Conservation (phyloP, 2,797 vertebrate species). For the Peromyscus eremicus region DNA sequence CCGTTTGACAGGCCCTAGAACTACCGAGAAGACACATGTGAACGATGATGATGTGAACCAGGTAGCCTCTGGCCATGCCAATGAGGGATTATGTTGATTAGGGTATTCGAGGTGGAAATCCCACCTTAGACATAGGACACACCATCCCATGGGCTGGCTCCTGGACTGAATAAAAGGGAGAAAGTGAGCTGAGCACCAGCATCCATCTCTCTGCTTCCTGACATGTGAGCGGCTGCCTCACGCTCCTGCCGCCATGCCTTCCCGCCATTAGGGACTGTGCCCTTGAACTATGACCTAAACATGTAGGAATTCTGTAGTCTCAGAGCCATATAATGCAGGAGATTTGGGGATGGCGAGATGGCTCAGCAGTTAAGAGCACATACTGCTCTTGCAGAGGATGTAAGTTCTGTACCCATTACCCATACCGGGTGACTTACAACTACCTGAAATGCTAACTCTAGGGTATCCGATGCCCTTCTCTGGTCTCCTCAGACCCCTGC, state of each 20-base stretch:
- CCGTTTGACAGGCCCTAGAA: neutral
- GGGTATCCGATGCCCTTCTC: neutral
- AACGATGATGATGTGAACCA: neutral
- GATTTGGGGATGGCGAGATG: neutral
- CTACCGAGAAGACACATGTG: neutral
- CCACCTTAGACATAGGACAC: neutral
- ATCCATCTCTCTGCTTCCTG: neutral
- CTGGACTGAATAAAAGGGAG: neutral
- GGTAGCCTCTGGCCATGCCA: neutral
- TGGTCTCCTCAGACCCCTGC: neutral
- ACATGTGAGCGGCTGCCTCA: neutral
- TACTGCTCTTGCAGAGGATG: neutral
- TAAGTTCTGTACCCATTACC: neutral
- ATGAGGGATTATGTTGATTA: neutral
- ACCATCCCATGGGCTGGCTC: neutral
- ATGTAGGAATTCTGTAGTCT: neutral
- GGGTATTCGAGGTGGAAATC: neutral
- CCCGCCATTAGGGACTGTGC: neutral
- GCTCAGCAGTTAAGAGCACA: neutral
- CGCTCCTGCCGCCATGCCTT: neutral
- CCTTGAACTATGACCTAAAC: neutral
- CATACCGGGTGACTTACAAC: neutral
- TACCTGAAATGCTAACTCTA: neutral
- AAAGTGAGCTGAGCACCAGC: neutral
- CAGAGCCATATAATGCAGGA: neutral